Conservation (phyloP, 2,797 vertebrate genomes). For the Poeciliopsis paucimaculata region DNA sequence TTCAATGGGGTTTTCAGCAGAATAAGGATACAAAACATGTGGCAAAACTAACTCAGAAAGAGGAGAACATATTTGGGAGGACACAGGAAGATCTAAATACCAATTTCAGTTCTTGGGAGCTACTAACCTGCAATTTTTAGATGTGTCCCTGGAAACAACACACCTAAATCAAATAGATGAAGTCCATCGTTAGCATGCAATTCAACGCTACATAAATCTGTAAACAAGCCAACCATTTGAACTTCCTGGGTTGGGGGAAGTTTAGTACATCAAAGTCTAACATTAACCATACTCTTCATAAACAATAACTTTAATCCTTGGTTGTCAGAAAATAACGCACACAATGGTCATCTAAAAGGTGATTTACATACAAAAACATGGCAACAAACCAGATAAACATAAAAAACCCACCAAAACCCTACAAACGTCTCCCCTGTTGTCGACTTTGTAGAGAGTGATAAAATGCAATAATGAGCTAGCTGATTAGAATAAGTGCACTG, state of each 20-base stretch:
- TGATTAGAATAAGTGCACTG: constrained; percentile 61
- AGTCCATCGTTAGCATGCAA: background rate
- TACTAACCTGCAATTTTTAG: background rate
- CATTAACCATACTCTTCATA: background rate
- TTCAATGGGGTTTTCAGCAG: background rate
- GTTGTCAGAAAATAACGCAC: background rate
- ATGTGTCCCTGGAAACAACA: background rate
- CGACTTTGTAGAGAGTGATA: constrained; percentile 43
- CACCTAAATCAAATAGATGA: background rate
- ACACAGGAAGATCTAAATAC: background rate
- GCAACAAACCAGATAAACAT: background rate
- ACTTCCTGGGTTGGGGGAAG: background rate
- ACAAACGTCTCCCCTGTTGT: constrained; percentile 31
- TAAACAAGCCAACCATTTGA: background rate
- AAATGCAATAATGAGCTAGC: constrained; percentile 57
- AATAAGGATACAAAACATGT: background rate
- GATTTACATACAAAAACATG: constrained; percentile 7
- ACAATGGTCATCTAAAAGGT: background rate
- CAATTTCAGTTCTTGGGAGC: background rate
- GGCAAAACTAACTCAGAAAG: background rate
- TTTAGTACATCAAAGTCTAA: background rate
- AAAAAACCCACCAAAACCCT: constrained; percentile 29
- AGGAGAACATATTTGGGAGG: background rate
- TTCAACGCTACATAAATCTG: background rate
- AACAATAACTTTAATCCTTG: background rate